Evolutionary conservation across 1,140 invertebrate genomes (phyloP).

Genomic region (Pachyrhynchus sulphureomaculatus): DNA sequence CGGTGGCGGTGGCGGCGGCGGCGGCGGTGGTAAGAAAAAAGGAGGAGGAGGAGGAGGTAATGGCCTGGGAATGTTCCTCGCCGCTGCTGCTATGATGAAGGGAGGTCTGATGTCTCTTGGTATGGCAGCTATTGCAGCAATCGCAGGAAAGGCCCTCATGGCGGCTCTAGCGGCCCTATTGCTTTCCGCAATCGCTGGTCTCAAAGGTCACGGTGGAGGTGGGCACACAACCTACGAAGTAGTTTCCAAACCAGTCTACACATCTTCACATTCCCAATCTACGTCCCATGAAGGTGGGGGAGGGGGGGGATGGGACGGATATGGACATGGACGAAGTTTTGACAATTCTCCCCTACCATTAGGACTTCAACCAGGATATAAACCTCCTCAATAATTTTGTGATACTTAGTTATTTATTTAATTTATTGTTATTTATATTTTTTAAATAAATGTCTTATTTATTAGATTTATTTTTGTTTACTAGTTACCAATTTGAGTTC

Average conservation of each 20-base stretch:
- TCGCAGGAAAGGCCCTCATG: slow-evolving; percentile 78
- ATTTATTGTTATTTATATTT: slow-evolving; percentile 8
- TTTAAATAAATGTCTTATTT: neutral
- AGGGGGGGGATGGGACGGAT: neutral
- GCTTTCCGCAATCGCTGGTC: slow-evolving; percentile 70
- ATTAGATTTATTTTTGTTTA: too few species aligned
- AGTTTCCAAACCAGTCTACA: slow-evolving; percentile 76
- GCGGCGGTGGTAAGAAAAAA: too few species aligned
- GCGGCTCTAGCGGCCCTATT: slow-evolving; percentile 72
- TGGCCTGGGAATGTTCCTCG: slow-evolving; percentile 40
- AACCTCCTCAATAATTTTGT: slow-evolving; percentile 25
- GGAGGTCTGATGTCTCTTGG: slow-evolving; percentile 72
- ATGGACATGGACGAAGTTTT: slow-evolving; percentile 56
- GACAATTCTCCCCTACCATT: slow-evolving; percentile 49
- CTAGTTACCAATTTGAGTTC: too few species aligned
- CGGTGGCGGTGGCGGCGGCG: too few species aligned
- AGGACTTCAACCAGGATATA: slow-evolving; percentile 45
- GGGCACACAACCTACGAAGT: slow-evolving; percentile 81
- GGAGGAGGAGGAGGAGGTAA: too few species aligned
- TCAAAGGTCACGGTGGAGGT: slow-evolving; percentile 68
- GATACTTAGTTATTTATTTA: too few species aligned
- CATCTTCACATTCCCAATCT: slow-evolving; percentile 71
- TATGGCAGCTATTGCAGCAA: slow-evolving; percentile 69
- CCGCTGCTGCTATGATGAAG: slow-evolving; percentile 65
- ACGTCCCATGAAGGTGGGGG: slow-evolving; percentile 57